Percentiles rank a stretch among this genome's conserved stretches.
Evolutionary conservation across 2,888 invertebrate species (phyloP).

Genomic region (Metacarcinus magister): DNA sequence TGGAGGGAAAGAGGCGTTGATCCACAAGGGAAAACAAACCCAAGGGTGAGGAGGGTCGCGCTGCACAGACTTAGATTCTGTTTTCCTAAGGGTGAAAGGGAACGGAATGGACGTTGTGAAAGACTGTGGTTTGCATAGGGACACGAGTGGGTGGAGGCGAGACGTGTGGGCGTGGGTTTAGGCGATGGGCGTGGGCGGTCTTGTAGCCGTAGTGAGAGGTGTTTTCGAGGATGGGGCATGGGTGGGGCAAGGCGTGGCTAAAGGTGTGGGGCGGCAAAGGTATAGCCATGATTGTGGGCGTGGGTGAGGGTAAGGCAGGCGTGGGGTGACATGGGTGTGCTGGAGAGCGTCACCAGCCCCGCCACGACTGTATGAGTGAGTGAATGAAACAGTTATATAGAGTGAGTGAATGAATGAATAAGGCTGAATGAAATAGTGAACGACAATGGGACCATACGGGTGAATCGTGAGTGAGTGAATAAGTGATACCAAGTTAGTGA

Average conservation of each 20-base stretch:
- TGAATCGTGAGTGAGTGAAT: background rate
- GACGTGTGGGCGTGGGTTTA: slow-evolving; percentile 4
- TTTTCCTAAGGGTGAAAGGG: background rate
- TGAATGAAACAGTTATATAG: background rate
- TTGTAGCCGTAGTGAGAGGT: background rate
- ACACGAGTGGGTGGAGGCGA: background rate
- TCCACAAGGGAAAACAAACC: background rate
- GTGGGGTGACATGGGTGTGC: background rate
- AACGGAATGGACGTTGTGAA: background rate
- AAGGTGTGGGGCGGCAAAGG: background rate
- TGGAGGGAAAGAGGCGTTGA: background rate
- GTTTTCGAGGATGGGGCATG: background rate
- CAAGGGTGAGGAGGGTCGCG: background rate
- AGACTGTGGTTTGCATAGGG: background rate
- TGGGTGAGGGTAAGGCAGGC: background rate
- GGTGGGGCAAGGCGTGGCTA: background rate
- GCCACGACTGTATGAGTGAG: background rate
- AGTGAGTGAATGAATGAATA: background rate
- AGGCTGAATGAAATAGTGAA: background rate
- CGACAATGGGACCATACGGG: background rate
- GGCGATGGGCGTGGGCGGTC: background rate
- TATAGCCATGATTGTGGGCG: background rate
- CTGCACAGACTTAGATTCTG: background rate
- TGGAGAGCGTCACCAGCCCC: background rate
- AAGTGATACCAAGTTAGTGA: background rate